Percentiles rank a stretch among this genome's conserved stretches.
These are phyloP conservation scores for Cephus pygmeus DNA, from an alignment of 2,888 invertebrate species.

Conservation along the genomic window DNA sequence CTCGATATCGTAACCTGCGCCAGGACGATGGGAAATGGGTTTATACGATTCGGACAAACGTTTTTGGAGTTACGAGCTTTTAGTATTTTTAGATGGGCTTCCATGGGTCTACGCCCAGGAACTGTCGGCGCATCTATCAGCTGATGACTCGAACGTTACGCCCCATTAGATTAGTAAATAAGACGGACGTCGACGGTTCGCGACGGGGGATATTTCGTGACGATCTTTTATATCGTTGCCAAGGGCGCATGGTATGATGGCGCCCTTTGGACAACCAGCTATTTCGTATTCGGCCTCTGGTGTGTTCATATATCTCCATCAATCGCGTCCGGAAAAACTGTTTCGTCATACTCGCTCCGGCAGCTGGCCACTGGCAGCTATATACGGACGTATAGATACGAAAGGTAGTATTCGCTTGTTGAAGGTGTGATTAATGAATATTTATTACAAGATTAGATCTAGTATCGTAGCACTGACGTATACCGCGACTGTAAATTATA, in stretches of 20 bases:
- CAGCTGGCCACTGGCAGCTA: not conserved
- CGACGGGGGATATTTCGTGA: not conserved
- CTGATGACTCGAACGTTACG: conserved; percentile 51
- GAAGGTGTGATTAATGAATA: conserved; percentile 20
- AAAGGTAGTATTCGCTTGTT: conserved; percentile 13
- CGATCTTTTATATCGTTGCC: not conserved
- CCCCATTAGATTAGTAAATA: conserved; percentile 51
- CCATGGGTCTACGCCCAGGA: not conserved
- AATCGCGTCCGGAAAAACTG: conserved; percentile 14
- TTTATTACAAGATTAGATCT: conserved; percentile 14
- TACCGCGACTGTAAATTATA: not conserved
- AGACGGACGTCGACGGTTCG: not conserved
- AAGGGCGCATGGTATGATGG: not conserved
- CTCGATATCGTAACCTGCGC: conserved; percentile 23
- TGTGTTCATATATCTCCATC: conserved; percentile 13
- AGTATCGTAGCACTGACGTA: not conserved
- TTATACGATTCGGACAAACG: conserved; percentile 10
- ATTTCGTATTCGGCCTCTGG: not conserved
- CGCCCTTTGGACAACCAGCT: not conserved
- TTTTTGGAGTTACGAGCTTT: conserved; percentile 23
- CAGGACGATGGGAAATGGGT: not conserved
- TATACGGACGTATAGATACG: not conserved
- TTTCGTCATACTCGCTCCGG: conserved; percentile 11
- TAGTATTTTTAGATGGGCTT: not conserved
- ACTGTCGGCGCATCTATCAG: conserved; percentile 44